Base-by-base conservation (phyloP, 1,140 invertebrate genomes). In the Drosophila navojoa region DNA sequence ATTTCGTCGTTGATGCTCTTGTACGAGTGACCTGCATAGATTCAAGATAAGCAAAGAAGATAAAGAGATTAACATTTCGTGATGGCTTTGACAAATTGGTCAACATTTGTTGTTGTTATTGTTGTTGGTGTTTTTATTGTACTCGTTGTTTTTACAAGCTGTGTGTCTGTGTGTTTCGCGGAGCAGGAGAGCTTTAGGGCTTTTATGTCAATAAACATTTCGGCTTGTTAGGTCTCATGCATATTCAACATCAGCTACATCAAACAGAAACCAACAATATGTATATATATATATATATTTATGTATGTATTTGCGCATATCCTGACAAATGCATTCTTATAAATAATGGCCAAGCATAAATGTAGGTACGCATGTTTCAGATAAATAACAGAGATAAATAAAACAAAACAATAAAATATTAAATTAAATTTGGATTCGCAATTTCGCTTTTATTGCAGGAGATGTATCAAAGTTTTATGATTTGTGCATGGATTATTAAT, bases 1-100 rank as follows among this genome's bases (percentile, higher is more conserved):
- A 97, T 96, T 90, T 96, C 96, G 91, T 97, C 96, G 91, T 97
- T 97, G 86, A 97, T 96, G 32, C 95, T 96, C 78, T 95, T 96
- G 74, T 95, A 95, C 32, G 95, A 95, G 81, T 95, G 94, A 60
- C 95, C 95, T 96, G 93, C 35, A 57, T 3, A 74, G 38, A 68
- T n/a, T 44, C 1, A 27, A 68, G 15, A 60, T 15, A 72, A 71
- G n/a, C 61, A 44, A 38, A 5, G 15, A 5, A 60, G 40, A 76
- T n/a, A 70, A 59, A 54, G 16, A 57, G 15, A 63, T 59, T 57
- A 45, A 58, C 77, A 59, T 76, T 78, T 69, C 62, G 66, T 47
- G 59, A 60, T 35, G 50, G 62, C 22, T 38, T 45, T 71, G 71
- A 86, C 53, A 86, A 87, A 87, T 86, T 67, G 74, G 45, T 54